Percentiles rank a stretch among this genome's conserved stretches.
Evolutionary conservation across 2,113 vertebrate species (phyloP).

Genomic region (Pitta sordida): DNA sequence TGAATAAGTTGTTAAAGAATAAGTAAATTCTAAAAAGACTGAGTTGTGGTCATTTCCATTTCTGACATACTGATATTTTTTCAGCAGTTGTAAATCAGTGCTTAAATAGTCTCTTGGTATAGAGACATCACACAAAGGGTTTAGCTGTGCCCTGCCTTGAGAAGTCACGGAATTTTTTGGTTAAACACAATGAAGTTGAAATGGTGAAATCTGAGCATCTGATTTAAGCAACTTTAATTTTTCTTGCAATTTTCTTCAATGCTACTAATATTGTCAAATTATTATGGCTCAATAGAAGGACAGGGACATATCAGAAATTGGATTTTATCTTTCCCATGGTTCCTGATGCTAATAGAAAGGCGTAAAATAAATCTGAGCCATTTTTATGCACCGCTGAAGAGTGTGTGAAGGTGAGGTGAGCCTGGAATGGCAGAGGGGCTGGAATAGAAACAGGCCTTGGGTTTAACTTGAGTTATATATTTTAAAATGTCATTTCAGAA

Average conservation of each 20-base stretch:
- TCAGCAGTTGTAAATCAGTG: background rate
- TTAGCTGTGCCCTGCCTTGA: background rate
- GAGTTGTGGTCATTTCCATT: background rate
- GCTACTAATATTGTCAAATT: background rate
- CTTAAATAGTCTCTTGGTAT: background rate
- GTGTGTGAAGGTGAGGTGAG: background rate
- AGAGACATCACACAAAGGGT: background rate
- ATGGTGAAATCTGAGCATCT: background rate
- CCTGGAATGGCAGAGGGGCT: background rate
- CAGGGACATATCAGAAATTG: background rate
- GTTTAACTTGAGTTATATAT: background rate
- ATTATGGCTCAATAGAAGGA: background rate
- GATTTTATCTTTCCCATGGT: background rate
- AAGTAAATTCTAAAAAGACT: background rate
- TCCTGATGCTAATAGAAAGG: background rate
- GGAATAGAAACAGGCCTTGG: background rate
- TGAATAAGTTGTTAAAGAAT: background rate
- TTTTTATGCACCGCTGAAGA: background rate
- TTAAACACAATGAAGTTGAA: background rate
- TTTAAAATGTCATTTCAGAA: background rate
- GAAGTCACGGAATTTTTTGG: background rate
- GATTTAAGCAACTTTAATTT: background rate
- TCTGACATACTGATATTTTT: background rate
- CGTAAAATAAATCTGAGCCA: accelerated
- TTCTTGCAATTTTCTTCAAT: background rate